Evolutionary conservation across 1,140 invertebrate genomes (phyloP), one percentile per base, ranked within the genome.

Genomic region (Cotesia chilonis): DNA sequence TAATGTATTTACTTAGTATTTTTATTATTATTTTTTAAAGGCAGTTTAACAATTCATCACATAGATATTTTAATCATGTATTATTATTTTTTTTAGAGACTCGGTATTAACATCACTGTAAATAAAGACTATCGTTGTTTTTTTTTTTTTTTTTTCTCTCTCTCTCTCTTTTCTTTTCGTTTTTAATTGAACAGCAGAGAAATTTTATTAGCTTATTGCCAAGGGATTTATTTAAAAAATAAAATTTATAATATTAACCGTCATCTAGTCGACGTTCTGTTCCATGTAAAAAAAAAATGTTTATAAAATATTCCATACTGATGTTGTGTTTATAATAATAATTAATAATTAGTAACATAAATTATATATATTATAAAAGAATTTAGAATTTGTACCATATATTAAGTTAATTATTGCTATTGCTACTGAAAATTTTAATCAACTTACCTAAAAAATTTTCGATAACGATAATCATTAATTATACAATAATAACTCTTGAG

Each of bases 181-280:
- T 12, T 14, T 4, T 64, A 65, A 20, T 4, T 14, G 17, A 10
- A 37, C 37, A 66, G 35, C 66, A 36, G 38, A 41, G 6, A 73
- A 41, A 14, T 14, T 12, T 65, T 72, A 70, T 54, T 71, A 74
- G 55, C 60, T 67, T 69, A 55, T 55, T 76, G 64, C 68, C 20
- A 10, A 69, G 63, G 68, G 63, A 41, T 57, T 67, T 63, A 55
- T 10, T 38, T 77, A 72, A 74, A 70, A 65, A 51, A 4, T 75
- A 54, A 70, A 67, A 78, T 77, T 74, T 4, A 9, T 37, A 47
- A 4, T 7, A 38, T 5, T 64, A 68, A 71, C 76, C 74, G 74
- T 75, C 67, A 76, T 78, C 77, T 78, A 78, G 77, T 78, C 77
- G 69, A 74, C 65, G 71, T 64, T 63, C 3, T 36, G 20, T 63